These are phyloP conservation scores for Apamea sordens DNA, from an alignment of 2,888 invertebrate species.

Conservation along the genomic window DNA sequence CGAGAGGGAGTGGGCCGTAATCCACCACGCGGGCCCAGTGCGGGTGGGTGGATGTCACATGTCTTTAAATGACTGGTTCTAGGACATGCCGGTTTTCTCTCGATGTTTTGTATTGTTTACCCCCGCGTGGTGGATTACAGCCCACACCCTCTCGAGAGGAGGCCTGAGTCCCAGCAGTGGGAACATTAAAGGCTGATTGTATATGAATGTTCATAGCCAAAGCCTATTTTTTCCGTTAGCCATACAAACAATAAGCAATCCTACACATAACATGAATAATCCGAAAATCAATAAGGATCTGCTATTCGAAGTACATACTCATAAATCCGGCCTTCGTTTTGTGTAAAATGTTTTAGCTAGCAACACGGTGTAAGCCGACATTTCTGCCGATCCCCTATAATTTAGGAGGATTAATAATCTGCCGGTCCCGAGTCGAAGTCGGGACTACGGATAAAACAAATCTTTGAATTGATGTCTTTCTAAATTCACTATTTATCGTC, in stretches of 20 bases:
- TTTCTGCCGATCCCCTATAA: conserved; percentile 44
- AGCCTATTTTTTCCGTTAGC: not conserved
- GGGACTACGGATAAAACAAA: conserved; percentile 39
- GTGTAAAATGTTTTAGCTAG: conserved; percentile 29
- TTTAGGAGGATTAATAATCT: conserved; percentile 58
- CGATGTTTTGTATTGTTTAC: too few relatives aligned
- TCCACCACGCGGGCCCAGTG: too few relatives aligned
- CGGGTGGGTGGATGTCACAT: too few relatives aligned
- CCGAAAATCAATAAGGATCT: not conserved
- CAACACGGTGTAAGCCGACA: conserved; percentile 23
- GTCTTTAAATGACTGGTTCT: too few relatives aligned
- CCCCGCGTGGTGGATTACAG: too few relatives aligned
- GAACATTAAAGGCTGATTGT: too few relatives aligned
- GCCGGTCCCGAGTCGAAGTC: conserved; percentile 15
- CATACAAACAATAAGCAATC: not conserved
- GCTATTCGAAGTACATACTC: not conserved
- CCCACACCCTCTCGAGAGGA: too few relatives aligned
- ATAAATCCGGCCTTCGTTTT: conserved; percentile 29
- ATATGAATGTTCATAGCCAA: too few relatives aligned
- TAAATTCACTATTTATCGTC: conserved; percentile 41
- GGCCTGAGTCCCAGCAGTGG: too few relatives aligned
- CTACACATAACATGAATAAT: conserved; percentile 15
- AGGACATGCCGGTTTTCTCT: too few relatives aligned
- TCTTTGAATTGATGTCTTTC: conserved; percentile 55
- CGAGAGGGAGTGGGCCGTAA: too few relatives aligned